Conservation (phyloP, 2,113 vertebrate genomes). For the Mixornis gularis region DNA sequence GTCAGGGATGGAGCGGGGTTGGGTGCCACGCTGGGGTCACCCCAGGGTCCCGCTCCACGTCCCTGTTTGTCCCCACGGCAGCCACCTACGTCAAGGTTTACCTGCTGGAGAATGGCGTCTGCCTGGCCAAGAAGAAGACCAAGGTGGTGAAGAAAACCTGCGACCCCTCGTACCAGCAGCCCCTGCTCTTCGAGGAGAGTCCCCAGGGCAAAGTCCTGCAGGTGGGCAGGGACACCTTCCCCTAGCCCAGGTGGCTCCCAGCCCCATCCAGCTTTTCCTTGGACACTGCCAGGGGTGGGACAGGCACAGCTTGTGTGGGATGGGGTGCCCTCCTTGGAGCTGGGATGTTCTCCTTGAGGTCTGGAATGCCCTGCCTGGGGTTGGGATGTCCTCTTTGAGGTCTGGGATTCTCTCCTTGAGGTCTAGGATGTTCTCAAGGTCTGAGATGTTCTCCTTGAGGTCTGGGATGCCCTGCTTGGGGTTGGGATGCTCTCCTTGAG, state of each 20-base stretch:
- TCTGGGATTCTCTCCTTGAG: fast-evolving
- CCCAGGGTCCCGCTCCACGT: neutral
- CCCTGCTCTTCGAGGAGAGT: slow-evolving; percentile 92
- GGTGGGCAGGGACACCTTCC: slow-evolving; percentile 61
- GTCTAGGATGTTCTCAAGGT: too few species aligned
- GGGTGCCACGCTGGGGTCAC: fast-evolving
- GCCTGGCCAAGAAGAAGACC: slow-evolving; percentile 97
- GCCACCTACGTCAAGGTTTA: slow-evolving; percentile 95
- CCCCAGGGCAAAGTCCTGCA: slow-evolving; percentile 95
- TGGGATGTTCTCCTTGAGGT: neutral
- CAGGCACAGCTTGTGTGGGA: neutral
- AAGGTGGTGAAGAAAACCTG: slow-evolving; percentile 90
- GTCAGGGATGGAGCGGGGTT: neutral
- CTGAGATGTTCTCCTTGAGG: fast-evolving
- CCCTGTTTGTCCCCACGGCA: neutral
- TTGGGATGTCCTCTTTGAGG: neutral
- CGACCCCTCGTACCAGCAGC: slow-evolving; percentile 92
- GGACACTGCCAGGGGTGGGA: neutral
- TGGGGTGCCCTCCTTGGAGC: neutral
- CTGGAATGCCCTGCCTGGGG: too few species aligned
- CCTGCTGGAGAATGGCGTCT: slow-evolving; percentile 89
- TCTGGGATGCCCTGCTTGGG: too few species aligned
- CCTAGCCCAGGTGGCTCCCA: fast-evolving
- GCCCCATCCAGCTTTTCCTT: neutral
- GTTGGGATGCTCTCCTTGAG: neutral